A percentile compares a stretch with the other conserved stretches of the same genome.
These are phyloP conservation scores for Symphodus melops DNA, from an alignment of 2,113 vertebrate species.

Conservation along the genomic window DNA sequence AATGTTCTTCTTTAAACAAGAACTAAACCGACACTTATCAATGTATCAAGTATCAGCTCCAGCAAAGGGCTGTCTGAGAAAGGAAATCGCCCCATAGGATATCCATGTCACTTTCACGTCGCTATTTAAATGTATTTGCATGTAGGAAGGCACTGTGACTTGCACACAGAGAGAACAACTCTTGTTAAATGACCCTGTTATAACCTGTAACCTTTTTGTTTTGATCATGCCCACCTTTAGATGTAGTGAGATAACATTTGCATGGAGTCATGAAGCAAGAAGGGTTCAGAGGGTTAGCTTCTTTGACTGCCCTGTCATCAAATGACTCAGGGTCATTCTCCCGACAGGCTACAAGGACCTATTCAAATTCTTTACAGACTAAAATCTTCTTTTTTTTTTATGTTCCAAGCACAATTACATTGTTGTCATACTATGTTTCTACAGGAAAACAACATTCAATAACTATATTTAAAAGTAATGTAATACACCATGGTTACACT, in stretches of 20 bases:
- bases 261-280: constrained; percentile 36
- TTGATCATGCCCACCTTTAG: constrained; percentile 38
- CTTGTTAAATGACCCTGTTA: constrained; percentile 61
- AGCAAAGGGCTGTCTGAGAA: constrained; percentile 2
- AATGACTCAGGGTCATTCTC: constrained; percentile 54
- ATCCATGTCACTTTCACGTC: constrained; percentile 79
- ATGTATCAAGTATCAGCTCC: constrained; percentile 35
- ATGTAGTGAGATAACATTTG: constrained; percentile 21
- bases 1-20: constrained; percentile 36
- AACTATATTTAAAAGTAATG: constrained; percentile 80
- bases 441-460: constrained; percentile 78
- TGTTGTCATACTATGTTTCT: constrained; percentile 73
- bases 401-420: constrained; percentile 76
- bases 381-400: constrained; percentile 62
- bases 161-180: constrained; percentile 73
- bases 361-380: constrained; percentile 75
- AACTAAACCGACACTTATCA: constrained; percentile 36
- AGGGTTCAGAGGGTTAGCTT: constrained; percentile 62
- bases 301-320: constrained; percentile 68
- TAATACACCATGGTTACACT: constrained; percentile 78
- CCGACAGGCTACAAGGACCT: constrained; percentile 64
- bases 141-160: constrained; percentile 85
- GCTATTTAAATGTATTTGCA: constrained; percentile 80
- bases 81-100: constrained; percentile 52
- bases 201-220: constrained; percentile 62